Percentiles rank a stretch among this genome's conserved stretches.
These are phyloP conservation scores for Hesperophylax magnus DNA, from an alignment of 1,140 invertebrate genomes.

Conservation along the genomic window DNA sequence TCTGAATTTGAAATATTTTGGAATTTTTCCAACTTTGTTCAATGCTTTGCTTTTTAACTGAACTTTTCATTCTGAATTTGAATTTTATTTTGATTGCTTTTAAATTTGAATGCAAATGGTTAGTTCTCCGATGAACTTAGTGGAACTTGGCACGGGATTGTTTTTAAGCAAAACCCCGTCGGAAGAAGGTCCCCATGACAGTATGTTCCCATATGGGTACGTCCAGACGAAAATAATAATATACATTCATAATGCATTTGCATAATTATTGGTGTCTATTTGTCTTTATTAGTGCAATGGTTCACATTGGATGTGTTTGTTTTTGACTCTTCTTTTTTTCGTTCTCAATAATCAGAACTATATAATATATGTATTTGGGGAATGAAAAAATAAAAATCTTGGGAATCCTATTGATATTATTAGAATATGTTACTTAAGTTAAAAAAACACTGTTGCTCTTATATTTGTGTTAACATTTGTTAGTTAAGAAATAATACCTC, in stretches of 20 bases:
- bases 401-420: too few relatives aligned
- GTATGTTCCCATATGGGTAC: conserved; percentile 65
- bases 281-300: conserved; percentile 20
- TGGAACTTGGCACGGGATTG: conserved; percentile 88
- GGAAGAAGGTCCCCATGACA: conserved; percentile 76
- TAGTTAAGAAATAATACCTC: too few relatives aligned
- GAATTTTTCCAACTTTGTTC: too few relatives aligned
- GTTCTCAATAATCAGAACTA: too few relatives aligned
- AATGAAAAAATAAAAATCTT: too few relatives aligned
- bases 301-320: not conserved
- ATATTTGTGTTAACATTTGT: too few relatives aligned
- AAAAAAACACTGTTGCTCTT: too few relatives aligned
- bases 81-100: too few relatives aligned
- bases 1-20: not conserved
- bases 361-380: too few relatives aligned
- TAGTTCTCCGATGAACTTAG: conserved; percentile 91
- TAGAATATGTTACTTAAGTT: too few relatives aligned
- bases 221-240: conserved; percentile 54
- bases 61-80: too few relatives aligned
- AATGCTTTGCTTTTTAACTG: too few relatives aligned
- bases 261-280: conserved; percentile 38
- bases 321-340: not conserved
- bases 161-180: conserved; percentile 89
- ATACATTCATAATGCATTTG: conserved; percentile 20
- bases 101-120: conserved; percentile 15